phyloP scores from a whole-genome alignment of 2,797 vertebrate species.

The Zalophus californianus region DNA sequence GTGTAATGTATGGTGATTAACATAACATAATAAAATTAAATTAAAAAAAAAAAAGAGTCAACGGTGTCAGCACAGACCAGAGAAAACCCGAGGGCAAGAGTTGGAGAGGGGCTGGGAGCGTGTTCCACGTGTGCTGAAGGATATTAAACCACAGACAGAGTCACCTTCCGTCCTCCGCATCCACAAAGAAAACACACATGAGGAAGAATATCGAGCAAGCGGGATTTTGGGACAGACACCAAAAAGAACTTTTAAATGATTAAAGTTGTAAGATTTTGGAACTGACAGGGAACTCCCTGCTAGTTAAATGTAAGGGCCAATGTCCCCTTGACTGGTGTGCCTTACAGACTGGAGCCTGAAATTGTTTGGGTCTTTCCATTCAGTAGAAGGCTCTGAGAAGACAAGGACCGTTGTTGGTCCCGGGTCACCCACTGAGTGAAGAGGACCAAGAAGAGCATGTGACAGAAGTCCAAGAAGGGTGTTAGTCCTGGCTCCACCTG shows the following conservation, averaged over 20 bases:
- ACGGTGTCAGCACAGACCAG: neutral
- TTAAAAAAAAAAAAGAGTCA: neutral
- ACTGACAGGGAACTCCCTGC: neutral
- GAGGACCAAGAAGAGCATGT: neutral
- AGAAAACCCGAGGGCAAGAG: neutral
- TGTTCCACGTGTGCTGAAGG: neutral
- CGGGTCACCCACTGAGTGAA: neutral
- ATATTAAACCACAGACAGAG: neutral
- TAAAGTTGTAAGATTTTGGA: neutral
- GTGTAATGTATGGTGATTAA: too few relatives aligned
- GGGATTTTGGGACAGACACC: neutral
- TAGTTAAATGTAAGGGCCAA: neutral
- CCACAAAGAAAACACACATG: neutral
- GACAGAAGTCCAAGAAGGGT: neutral
- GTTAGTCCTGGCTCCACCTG: neutral
- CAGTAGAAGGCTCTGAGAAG: neutral
- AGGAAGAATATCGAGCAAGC: neutral
- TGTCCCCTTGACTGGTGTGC: neutral
- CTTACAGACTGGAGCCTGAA: neutral
- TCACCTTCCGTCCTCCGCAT: neutral
- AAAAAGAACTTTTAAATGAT: neutral
- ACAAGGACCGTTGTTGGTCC: neutral
- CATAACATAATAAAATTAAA: too few relatives aligned
- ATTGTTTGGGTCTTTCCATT: neutral
- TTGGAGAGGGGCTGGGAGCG: neutral